Evolutionary conservation across 2,797 vertebrate genomes (phyloP), one percentile per base, ranked within the genome.

Genomic region (Cuniculus paca): DNA sequence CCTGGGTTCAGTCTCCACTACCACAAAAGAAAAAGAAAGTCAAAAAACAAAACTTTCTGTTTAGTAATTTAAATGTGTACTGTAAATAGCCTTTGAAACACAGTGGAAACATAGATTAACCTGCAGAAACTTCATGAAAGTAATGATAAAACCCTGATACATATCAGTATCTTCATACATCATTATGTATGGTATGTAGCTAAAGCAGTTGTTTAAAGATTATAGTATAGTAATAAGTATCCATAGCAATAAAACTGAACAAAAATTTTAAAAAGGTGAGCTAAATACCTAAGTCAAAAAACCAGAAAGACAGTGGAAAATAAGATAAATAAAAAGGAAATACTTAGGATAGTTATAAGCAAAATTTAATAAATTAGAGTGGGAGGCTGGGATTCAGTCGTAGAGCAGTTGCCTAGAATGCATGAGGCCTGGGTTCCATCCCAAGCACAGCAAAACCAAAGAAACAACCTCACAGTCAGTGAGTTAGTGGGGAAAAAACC

Each of bases 351-450:
- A 60, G 17, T 92, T 84, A 80, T 12, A 58, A 72, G n/a, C 34
- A 84, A 58, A 68, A 68, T n/a, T 85, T 52, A 85, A 83, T 79
- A 14, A 92, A 65, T 92, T 85, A 85, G 58, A 88, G 50, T 72
- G 61, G 89, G 78, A 91, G 36, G 14, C 70, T 45, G 11, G 70
- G 70, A 74, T 26, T 42, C 70, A 74, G 36, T 26, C 2, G 11
- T 74, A 74, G 70, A 45, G 24, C 39, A 74, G 39, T 74, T 42
- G 39, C 22, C 11, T 74, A 74, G 36, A 24, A 26, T 74, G 24
- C 2, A 2, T 24, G 17, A 68, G 34, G 7, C 34, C 36, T 20
- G 26, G 24, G 72, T 48, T 75, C 13, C 42, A 75, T 45, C 72
- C 26, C 5, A 17, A 45, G 39, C 6, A 31, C 42, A 17, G 42